These are phyloP conservation scores for Drosophila bocqueti DNA, from an alignment of 1,140 invertebrate species.

Conservation along the genomic window DNA sequence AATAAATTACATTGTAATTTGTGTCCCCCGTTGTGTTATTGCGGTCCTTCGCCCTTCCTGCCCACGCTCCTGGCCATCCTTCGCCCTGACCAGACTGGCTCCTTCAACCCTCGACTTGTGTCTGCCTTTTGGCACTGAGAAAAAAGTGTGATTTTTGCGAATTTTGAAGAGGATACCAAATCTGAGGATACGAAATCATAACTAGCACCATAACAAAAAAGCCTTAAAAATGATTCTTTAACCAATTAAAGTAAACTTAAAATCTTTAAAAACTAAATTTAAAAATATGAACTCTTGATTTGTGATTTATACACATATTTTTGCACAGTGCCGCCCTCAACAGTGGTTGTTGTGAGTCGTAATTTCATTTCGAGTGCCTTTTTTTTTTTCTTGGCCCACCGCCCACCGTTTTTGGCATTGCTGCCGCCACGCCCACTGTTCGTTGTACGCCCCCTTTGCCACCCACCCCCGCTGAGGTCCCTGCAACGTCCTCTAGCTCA, in stretches of 20 bases:
- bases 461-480: neutral
- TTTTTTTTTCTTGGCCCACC: conserved; percentile 39
- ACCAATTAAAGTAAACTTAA: neutral
- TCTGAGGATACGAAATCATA: neutral
- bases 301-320: neutral
- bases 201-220: neutral
- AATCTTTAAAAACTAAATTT: neutral
- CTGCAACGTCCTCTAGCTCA: conserved; percentile 58
- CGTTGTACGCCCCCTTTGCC: conserved; percentile 4
- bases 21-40: conserved; percentile 65
- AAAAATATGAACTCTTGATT: neutral
- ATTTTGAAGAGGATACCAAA: neutral
- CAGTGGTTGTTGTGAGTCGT: conserved; percentile 44
- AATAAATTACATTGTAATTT: conserved; percentile 85
- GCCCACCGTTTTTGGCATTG: conserved; percentile 74
- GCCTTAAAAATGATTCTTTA: neutral
- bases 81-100: conserved; percentile 57
- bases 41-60: neutral
- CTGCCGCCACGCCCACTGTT: conserved; percentile 56
- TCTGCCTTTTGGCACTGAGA: conserved; percentile 8
- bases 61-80: neutral
- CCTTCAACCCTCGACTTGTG: conserved; percentile 57
- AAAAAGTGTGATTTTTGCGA: neutral
- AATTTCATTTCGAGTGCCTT: conserved; percentile 82
- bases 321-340: neutral